Evolutionary conservation across 2,113 vertebrate genomes (phyloP), one percentile per base, ranked within the genome.

Genomic region (Halichoeres trimaculatus): DNA sequence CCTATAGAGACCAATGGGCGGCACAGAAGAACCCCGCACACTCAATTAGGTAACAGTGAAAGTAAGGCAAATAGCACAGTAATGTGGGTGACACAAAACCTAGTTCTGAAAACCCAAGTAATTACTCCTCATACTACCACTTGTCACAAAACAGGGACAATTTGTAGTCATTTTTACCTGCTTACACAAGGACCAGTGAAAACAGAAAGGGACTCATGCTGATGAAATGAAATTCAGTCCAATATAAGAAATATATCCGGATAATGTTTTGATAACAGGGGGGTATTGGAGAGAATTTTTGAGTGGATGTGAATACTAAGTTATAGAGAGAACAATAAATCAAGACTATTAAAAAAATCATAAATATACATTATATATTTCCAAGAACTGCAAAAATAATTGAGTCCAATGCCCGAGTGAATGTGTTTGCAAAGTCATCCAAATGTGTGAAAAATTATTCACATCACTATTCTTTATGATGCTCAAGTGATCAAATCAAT

Each of bases 61-160:
- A 79, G 62, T 82, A 74, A 81, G 64, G 57, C 77, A 77, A 73
- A 72, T 54, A 74, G 56, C 76, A 66, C 72, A 78, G 69, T 36
- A 47, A 87, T 52, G 53, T 78, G 53, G 74, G 74, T 85, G 83
- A 86, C 78, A 81, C 68, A 70, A 89, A 84, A 85, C 64, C 85
- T 38, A 85, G 59, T 80, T 86, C 80, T 50, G 24, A 65, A 77
- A 83, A 61, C 79, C 74, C 77, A 48, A 43, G 79, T 64, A 66
- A 65, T 13, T 22, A 53, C 47, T 62, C 40, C 47, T 50, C 67
- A 66, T 71, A 88, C 82, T 59, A 59, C 16, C 48, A 14, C 43
- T 24, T 4, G 23, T 12, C 4, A 26, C 22, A 23, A 77, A 36
- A 41, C 30, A 55, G 23, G 26, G 24, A 62, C n/a, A 54, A 45